Conservation (phyloP, 2,888 invertebrate genomes). For the Megastigmus dorsalis region DNA sequence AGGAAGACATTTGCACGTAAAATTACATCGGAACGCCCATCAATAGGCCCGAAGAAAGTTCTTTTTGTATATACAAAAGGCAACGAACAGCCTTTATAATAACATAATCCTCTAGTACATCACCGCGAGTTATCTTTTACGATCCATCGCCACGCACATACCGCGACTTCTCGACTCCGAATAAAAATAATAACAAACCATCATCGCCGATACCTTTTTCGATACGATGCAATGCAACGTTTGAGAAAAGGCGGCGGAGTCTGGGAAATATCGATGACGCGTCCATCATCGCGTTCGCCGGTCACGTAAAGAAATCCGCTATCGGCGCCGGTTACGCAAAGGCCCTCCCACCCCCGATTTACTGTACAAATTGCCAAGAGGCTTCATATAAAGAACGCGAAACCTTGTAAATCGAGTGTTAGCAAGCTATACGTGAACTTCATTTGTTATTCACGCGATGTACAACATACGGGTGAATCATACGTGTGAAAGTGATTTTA, state of each 20-base stretch:
- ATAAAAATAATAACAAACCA: background rate
- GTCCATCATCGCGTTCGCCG: constrained; percentile 28
- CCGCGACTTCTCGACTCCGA: background rate
- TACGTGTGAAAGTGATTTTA: background rate
- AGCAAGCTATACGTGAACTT: background rate
- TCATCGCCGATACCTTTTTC: background rate
- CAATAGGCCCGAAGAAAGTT: constrained; percentile 13
- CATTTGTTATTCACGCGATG: constrained; percentile 10
- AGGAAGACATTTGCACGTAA: constrained; percentile 34
- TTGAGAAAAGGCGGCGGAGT: background rate
- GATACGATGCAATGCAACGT: constrained; percentile 14
- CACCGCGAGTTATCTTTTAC: constrained; percentile 1
- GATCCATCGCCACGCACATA: background rate
- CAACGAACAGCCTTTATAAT: constrained; percentile 1
- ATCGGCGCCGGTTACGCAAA: constrained; percentile 38
- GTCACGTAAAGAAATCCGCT: constrained; percentile 44
- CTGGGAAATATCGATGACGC: constrained; percentile 37
- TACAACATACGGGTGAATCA: background rate
- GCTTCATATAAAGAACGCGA: constrained; percentile 13
- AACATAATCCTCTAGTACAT: constrained; percentile 21
- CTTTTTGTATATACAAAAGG: too few relatives aligned
- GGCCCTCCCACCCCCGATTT: too few relatives aligned
- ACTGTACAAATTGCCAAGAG: constrained; percentile 21
- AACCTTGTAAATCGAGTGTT: constrained; percentile 19
- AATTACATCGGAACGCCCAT: background rate